Evolutionary conservation across 2,113 vertebrate species (phyloP), one percentile per base, ranked within the genome.

Genomic region (Phaethon lepturus): DNA sequence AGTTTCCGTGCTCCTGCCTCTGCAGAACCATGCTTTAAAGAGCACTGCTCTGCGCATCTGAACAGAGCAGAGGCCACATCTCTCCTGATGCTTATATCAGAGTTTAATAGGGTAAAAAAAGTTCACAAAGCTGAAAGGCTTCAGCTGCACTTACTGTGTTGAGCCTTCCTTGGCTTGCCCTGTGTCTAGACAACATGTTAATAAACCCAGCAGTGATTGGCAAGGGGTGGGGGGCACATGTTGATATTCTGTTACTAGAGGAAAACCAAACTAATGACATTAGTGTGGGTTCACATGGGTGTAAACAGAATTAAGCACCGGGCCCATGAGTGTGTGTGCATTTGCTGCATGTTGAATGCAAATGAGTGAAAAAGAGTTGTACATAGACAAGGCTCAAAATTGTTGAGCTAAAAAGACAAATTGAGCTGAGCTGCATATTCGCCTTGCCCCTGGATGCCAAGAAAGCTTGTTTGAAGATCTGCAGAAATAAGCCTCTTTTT

Each of bases 381-480:
- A 40, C 16, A 1, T 1, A 66, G 82, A 42, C 13, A 40, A 42
- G 33, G 68, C 47, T 90, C 47, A 50, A 42, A 87, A 80, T 0
- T 42, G 33, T 62, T 2, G 14, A 63, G 59, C 74, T 87, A 64
- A 86, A 95, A 91, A 79, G 63, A 59, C 25, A 82, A 90, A 76
- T 5, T 63, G 79, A 93, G 53, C n/a, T 40, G 87, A 90, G 58
- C 67, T 94, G 53, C 12, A 5, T 72, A 62, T 68, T 94, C 7
- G 0, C 28, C 67, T 73, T 93, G 81, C 47, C 67, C 66, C 53
- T 49, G 74, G 62, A 86, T 83, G 81, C 66, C 67, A 33, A 50
- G 67, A 76, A 88, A 86, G 8, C 31, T 49, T 35, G 42, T 90
- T 63, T 95, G 95, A 97, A 88, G 50, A 59, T 77, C 31, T 93